Evolutionary conservation across 2,113 vertebrate genomes (phyloP), one percentile per base, ranked within the genome.

Genomic region (Nothoprocta pentlandii): DNA sequence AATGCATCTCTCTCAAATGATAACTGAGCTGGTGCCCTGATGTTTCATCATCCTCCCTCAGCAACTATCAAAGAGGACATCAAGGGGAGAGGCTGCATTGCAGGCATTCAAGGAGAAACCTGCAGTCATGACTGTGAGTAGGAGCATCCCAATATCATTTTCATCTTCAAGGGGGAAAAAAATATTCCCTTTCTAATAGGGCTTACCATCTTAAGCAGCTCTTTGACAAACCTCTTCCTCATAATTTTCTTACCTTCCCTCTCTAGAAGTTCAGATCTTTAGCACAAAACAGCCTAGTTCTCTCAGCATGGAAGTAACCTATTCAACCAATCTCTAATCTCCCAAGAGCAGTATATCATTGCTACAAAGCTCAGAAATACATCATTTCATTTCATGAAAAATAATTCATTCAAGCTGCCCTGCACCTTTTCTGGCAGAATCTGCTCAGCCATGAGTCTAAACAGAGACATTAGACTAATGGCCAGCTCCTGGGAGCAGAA

Each of bases 331-430:
- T 8, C 56, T 71, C 47, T 64, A 46, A 56, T 25, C 19, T 68
- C 75, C 32, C 42, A 76, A 82, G 66, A 92, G 39, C 36, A 66
- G 32, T 66, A 41, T 30, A 62, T 22, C 73, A n/a, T 53, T 67
- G 49, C 61, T 92, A 25, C 34, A 92, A 87, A 89, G 42, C 44
- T 81, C 56, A 75, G 61, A 92, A 89, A 68, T 91, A 80, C 75
- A 91, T 79, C 75, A 42, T 68, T 92, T 94, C 73, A 32, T 81
- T 90, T 92, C 25, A 76, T 42, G 25, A 86, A 41, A 88, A 93
- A 76, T 81, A 66, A 87, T 66, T 94, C 64, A 20, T n/a, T 95
- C 6, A 2, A 82, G 90, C 46, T 62, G 53, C 85, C 85, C 77
- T 85, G 16, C 6, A 5, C 28, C 71, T 90, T 73, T 95, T 85